These are phyloP conservation scores for Holothuria leucospilota DNA, from an alignment of 53 echinoderm and acorn worm species.

Conservation along the genomic window DNA sequence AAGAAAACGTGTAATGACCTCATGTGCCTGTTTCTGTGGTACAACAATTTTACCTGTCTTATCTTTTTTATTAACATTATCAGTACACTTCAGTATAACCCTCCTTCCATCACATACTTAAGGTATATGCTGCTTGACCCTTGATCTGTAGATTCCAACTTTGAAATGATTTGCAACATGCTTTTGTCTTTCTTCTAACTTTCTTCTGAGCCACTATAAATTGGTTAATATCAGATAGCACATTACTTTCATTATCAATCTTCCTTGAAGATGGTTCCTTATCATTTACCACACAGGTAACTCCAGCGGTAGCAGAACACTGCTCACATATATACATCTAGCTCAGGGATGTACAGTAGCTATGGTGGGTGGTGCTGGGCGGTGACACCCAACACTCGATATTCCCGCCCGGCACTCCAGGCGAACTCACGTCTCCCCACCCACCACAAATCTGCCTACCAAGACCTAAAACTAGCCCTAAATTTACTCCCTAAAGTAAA, in stretches of 20 bases:
- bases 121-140: not conserved
- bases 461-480: no score
- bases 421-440: no score
- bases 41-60: conserved; percentile 1
- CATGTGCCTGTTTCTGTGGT: conserved; percentile 1
- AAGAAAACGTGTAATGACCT: conserved; percentile 40
- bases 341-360: no score
- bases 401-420: no score
- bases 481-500: no score
- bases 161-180: not conserved
- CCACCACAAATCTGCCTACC: no score
- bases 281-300: not conserved
- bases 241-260: not conserved
- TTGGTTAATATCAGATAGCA: conserved; percentile 22
- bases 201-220: conserved; percentile 16
- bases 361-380: no score
- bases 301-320: not conserved
- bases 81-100: no score
- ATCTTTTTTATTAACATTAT: not conserved
- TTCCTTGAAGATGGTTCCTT: not conserved
- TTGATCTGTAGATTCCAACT: not conserved
- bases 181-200: not conserved
- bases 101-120: not conserved
- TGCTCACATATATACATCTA: not conserved
- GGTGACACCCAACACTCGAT: no score